Base-by-base conservation (phyloP, 1,140 invertebrate genomes). In the Thaumetopoea pityocampa region DNA sequence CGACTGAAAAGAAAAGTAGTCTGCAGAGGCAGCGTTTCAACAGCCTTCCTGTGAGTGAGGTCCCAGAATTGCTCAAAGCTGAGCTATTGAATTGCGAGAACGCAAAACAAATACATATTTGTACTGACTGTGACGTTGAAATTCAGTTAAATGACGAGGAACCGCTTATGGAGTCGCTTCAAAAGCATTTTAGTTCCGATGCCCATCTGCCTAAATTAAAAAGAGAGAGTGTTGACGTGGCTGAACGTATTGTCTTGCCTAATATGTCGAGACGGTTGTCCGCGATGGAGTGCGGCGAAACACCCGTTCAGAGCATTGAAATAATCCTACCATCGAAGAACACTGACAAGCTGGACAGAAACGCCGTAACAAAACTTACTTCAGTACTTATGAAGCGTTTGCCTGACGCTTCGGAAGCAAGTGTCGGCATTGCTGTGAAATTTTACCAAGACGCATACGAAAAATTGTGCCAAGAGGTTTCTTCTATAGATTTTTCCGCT, bases 191-290 rank as follows among this genome's bases (percentile, higher is more conserved):
- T 35, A 74, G 63, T 16, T 44, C 78, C 0, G 74, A 73, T 2
- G 63, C 71, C 0, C 79, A 84, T 41, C 24, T 68, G 45, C 79
- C 79, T 0, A 81, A 79, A 46, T 22, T 81, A 26, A 84, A 78
- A 44, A 58, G 74, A 0, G 79, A 80, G 26, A 81, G 77, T 17
- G 66, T 84, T 5, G 80, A 84, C 35, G 80, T 84, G 0, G 62
- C 77, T 0, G 79, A 84, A 29, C 77, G 77, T 0, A 62, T 84
- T 0, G 30, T 71, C 1, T 41, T 84, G 9, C 77, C 80, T 0
- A 84, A 81, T 19, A 80, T 81, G 77, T 81, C 77, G 0, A 51
- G 77, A 20, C 61, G 80, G 9, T 43, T 80, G 0, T 81, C 80
- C 1, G 70, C 80, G 0, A 57, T 84, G 59, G 74, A 65, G 17